A percentile compares a stretch with the other conserved stretches of the same genome.
These are phyloP conservation scores for Bombus impatiens DNA, from an alignment of 1,140 invertebrate species.

Conservation along the genomic window DNA sequence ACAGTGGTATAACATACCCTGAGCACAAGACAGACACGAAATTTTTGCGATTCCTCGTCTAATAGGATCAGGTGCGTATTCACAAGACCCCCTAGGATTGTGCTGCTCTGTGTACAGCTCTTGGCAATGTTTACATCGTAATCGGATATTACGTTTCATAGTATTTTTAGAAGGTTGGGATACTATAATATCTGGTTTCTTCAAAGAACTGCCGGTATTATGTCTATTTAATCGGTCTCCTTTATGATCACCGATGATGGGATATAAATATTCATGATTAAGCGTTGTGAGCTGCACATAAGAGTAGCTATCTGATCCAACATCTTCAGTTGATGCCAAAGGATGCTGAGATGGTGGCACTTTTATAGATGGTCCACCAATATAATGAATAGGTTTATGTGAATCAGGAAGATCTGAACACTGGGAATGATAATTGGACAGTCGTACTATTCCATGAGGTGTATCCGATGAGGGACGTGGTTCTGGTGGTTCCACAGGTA, in stretches of 20 bases:
- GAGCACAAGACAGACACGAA: slow-evolving; percentile 92
- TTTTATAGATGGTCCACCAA: slow-evolving; percentile 70
- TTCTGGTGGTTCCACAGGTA: slow-evolving; percentile 89
- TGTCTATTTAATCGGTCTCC: slow-evolving; percentile 79
- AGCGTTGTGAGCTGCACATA: slow-evolving; percentile 93
- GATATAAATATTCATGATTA: slow-evolving; percentile 92
- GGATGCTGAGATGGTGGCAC: slow-evolving; percentile 73
- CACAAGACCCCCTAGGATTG: slow-evolving; percentile 92
- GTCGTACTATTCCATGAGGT: slow-evolving; percentile 74
- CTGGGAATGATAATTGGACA: slow-evolving; percentile 75
- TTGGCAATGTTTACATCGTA: slow-evolving; percentile 86
- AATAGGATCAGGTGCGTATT: slow-evolving; percentile 93
- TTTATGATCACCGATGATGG: slow-evolving; percentile 87
- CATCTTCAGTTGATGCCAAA: slow-evolving; percentile 70
- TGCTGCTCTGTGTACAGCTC: slow-evolving; percentile 90
- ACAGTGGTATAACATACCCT: slow-evolving; percentile 96
- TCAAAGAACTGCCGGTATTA: slow-evolving; percentile 84
- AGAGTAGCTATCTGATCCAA: slow-evolving; percentile 87
- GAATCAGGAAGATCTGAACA: slow-evolving; percentile 74
- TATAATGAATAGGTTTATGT: slow-evolving; percentile 76
- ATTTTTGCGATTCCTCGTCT: slow-evolving; percentile 91
- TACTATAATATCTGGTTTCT: slow-evolving; percentile 84
- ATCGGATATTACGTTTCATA: slow-evolving; percentile 72
- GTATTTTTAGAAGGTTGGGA: slow-evolving; percentile 77
- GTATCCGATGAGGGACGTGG: slow-evolving; percentile 87